Evolutionary conservation across 2,113 vertebrate species (phyloP), one percentile per base, ranked within the genome.

Genomic region (Microcebus tavaratra): DNA sequence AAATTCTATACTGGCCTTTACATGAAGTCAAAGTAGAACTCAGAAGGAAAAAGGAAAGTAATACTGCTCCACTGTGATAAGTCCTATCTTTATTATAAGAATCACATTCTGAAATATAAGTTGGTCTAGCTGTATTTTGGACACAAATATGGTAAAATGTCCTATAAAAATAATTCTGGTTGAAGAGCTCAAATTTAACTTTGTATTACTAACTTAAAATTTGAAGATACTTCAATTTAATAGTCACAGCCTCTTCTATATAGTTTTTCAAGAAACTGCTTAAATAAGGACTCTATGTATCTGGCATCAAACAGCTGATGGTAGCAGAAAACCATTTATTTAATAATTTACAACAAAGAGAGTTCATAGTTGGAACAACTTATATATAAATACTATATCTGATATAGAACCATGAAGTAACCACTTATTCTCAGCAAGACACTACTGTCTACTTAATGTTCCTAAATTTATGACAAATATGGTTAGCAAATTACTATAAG

Each of bases 1-100:
- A 96, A 91, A 45, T 78, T 82, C 63, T 94, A 45, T 84, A 59
- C 9, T 87, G 45, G 81, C 23, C 23, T 93, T 23, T 73, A 76
- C 29, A 8, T n/a, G 18, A 95, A 89, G 57, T 81, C 53, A 88
- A 91, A 72, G 50, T 12, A 88, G 39, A 95, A n/a, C 31, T 93
- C 79, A 86, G 57, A 86, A 91, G 67, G 21, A 82, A 36, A 75
- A 91, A 92, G 79, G 75, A 91, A 87, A 87, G 53, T 63, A 81
- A 76, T 94, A 73, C 70, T 82, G 36, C 9, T 84, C 39, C 29
- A 61, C 14, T 55, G 5, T 86, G 14, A 81, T 72, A 59, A 90
- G 59, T 4, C 23, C n/a, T 68, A 4, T 59, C 61, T 88, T 88
- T 57, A 94, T 9, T 84, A 0, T 61, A 96, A 94, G 36, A 79